phyloP scores from a whole-genome alignment of 53 echinoderm and acorn worm genomes.

The Arbacia lixula region DNA sequence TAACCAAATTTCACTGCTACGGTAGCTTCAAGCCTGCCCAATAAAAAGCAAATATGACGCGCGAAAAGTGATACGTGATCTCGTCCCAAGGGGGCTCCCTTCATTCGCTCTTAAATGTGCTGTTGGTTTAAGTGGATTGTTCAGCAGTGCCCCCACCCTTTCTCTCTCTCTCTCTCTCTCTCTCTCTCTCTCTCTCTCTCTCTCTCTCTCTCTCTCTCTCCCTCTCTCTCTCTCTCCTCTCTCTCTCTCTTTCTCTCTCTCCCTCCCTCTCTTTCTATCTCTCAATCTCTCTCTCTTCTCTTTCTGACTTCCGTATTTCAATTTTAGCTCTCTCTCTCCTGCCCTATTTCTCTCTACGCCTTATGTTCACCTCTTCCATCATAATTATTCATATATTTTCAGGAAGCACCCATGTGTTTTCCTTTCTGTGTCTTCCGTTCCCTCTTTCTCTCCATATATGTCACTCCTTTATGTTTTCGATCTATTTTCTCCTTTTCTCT shows the following conservation, averaged over 20 bases:
- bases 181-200: neutral
- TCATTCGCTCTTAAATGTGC: constrained; percentile 44
- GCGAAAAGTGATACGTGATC: constrained; percentile 57
- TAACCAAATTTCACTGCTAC: constrained; percentile 51
- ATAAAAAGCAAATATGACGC: constrained; percentile 59
- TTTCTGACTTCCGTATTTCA: neutral
- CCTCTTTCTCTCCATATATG: no score
- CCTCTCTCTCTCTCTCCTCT: neutral
- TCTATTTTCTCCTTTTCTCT: neutral
- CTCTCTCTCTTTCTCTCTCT: neutral
- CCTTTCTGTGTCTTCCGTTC: no score
- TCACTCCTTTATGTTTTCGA: neutral
- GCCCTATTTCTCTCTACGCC: no score
- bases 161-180: constrained; percentile 6
- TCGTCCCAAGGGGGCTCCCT: constrained; percentile 56
- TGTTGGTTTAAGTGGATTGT: constrained; percentile 59
- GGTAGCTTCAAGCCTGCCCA: constrained; percentile 23
- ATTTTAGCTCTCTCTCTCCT: neutral
- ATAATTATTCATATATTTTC: no score
- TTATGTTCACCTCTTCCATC: no score
- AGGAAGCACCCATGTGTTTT: no score
- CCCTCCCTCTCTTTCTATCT: neutral
- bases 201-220: neutral
- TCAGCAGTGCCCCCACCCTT: neutral
- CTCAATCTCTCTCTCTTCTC: neutral